A percentile compares a stretch with the other conserved stretches of the same genome.
These are phyloP conservation scores for Tiphia femorata DNA, from an alignment of 2,888 invertebrate species.

Conservation along the genomic window DNA sequence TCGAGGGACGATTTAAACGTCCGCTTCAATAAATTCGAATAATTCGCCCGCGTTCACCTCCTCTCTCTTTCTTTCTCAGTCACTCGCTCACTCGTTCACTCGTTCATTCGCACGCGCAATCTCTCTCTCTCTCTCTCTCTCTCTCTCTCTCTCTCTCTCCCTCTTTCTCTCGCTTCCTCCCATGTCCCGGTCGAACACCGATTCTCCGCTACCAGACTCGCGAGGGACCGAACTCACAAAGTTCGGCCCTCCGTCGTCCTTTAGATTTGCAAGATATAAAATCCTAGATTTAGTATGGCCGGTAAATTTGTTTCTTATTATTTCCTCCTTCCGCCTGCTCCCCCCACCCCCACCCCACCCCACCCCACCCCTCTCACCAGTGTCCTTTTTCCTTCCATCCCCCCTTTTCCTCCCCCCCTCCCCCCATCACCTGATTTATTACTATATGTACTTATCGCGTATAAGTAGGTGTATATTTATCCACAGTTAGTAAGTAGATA, in stretches of 20 bases:
- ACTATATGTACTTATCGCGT: slow-evolving; percentile 50
- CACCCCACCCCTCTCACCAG: too few relatives aligned
- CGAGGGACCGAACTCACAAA: too few relatives aligned
- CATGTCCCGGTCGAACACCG: too few relatives aligned
- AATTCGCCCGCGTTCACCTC: background rate
- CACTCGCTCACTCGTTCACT: slow-evolving; percentile 19
- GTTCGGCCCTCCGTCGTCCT: slow-evolving; percentile 20
- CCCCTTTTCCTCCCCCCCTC: background rate
- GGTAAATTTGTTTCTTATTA: slow-evolving; percentile 55
- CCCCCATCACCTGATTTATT: slow-evolving; percentile 7
- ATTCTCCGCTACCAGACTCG: too few relatives aligned
- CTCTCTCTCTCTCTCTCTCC: background rate
- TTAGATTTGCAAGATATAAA: slow-evolving; percentile 56
- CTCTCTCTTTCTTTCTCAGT: background rate
- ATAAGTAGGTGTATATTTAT: slow-evolving; percentile 52
- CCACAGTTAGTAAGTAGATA: slow-evolving; percentile 59
- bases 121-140: background rate
- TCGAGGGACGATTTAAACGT: background rate
- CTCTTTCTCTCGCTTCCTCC: background rate
- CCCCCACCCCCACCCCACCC: too few relatives aligned
- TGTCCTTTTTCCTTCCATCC: too few relatives aligned
- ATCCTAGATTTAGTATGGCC: slow-evolving; percentile 62
- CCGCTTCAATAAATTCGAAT: slow-evolving; percentile 16
- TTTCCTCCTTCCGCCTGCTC: slow-evolving; percentile 20
- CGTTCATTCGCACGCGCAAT: slow-evolving; percentile 7